phyloP scores from a whole-genome alignment of 2,888 invertebrate genomes.

The Brenthis hecate region DNA sequence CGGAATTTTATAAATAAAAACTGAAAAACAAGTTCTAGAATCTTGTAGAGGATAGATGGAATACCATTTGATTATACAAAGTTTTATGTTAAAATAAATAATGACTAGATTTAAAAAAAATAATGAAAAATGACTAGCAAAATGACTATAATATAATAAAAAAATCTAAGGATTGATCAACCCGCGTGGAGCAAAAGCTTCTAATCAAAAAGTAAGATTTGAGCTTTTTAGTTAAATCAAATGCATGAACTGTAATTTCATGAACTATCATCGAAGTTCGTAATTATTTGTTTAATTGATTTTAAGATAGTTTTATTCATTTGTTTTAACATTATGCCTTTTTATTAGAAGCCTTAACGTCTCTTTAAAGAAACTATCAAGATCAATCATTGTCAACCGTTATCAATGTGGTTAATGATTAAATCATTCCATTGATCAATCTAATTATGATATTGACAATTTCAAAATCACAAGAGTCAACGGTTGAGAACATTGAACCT shows the following conservation, averaged over 20 bases:
- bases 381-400: no score
- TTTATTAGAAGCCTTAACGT: no score
- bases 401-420: not conserved
- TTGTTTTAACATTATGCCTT: no score
- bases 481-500: not conserved
- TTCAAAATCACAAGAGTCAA: not conserved
- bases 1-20: conserved; percentile 28
- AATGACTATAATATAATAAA: not conserved
- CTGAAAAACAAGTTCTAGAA: conserved; percentile 26
- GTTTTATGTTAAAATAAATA: conserved; percentile 5
- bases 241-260: no score
- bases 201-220: not conserved
- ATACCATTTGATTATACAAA: conserved; percentile 26
- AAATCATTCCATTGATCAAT: conserved; percentile 10
- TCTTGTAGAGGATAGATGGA: conserved; percentile 31
- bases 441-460: not conserved
- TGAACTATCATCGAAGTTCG: no score
- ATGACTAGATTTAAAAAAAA: not conserved
- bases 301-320: no score
- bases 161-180: not conserved
- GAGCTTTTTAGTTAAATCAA: not conserved
- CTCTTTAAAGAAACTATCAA: no score
- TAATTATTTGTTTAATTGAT: no score
- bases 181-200: not conserved
- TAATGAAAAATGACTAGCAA: not conserved